These are phyloP conservation scores for Laspeyria flexula DNA, from an alignment of 2,888 invertebrate species.

Conservation along the genomic window DNA sequence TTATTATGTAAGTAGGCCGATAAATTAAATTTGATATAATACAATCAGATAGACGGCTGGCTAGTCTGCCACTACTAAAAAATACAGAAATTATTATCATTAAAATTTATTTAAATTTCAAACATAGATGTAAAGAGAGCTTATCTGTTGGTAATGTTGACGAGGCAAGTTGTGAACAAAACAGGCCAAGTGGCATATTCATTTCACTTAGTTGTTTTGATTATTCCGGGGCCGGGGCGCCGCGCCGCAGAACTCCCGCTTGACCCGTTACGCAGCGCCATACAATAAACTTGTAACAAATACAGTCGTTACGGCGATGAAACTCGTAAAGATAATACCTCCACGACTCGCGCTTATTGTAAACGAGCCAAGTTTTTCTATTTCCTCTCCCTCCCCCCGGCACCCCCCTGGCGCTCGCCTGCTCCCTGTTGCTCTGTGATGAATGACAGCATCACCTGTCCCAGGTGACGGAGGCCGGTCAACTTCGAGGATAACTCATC, in stretches of 20 bases:
- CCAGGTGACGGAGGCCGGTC: constrained; percentile 27
- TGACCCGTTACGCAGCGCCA: constrained; percentile 40
- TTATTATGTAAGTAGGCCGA: no score
- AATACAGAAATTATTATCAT: no score
- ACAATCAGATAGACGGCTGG: no score
- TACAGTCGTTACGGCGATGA: constrained; percentile 53
- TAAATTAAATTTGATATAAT: no score
- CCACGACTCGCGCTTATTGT: constrained; percentile 53
- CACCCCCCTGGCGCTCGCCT: constrained; percentile 6
- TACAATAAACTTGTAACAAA: constrained; percentile 53
- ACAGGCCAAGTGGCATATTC: constrained; percentile 2
- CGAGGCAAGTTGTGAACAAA: not conserved
- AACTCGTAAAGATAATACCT: constrained; percentile 55
- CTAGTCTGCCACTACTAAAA: no score
- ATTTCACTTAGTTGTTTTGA: constrained; percentile 26
- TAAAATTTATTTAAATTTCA: no score
- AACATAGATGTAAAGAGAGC: not conserved
- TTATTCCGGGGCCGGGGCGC: constrained; percentile 17
- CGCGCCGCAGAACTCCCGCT: constrained; percentile 32
- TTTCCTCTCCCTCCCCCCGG: constrained; percentile 45
- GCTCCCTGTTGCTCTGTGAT: constrained; percentile 35
- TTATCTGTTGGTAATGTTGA: not conserved
- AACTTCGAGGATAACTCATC: constrained; percentile 34
- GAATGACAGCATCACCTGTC: constrained; percentile 54
- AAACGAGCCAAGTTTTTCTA: constrained; percentile 71